Evolutionary conservation across 2,797 vertebrate species (phyloP), one percentile per base, ranked within the genome.

Genomic region (Microcaecilia unicolor): DNA sequence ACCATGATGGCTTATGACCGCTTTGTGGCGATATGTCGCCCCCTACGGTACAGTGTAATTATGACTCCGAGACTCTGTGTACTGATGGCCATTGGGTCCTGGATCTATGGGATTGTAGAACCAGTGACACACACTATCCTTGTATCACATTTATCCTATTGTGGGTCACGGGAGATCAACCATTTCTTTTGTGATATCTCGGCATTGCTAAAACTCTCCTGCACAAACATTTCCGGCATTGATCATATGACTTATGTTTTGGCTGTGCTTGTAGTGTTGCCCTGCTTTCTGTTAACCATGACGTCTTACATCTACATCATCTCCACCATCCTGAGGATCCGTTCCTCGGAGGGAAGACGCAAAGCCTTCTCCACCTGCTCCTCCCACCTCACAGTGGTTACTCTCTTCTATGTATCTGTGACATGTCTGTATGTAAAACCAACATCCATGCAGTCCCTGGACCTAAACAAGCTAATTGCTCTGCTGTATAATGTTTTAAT

Each of bases 161-260:
- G 66, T 6, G 31, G 31, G 9, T 28, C 41, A 36, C 39, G 46
- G 0, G 4, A 28, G 20, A 44, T 64, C 22, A 43, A 44, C 9
- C 58, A 63, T 25, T 61, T 67, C 15, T 64, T 56, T 46, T 65
- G 58, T 25, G 54, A 61, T 9, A 10, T 59, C 25, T 55, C 52
- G 5, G 56, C 63, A 5, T 15, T 58, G 13, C 18, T 56, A 19
- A 41, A 12, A 22, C 35, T 65, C 4, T 51, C 52, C n/a, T 59
- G 55, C 35, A 39, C 57, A 1, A 31, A 61, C 22, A 41, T 47
- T 3, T 9, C 28, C 2, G 2, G 37, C 15, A 28, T 51, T 1
- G 46, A 63, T 23, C 14, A 12, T 3, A 18, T 54, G 16, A 59
- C 55, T 33, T 55, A 49, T 3, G 31, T 41, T 13, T 50, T 49